phyloP scores from a whole-genome alignment of 2,888 invertebrate genomes.

The Diaprepes abbreviatus region DNA sequence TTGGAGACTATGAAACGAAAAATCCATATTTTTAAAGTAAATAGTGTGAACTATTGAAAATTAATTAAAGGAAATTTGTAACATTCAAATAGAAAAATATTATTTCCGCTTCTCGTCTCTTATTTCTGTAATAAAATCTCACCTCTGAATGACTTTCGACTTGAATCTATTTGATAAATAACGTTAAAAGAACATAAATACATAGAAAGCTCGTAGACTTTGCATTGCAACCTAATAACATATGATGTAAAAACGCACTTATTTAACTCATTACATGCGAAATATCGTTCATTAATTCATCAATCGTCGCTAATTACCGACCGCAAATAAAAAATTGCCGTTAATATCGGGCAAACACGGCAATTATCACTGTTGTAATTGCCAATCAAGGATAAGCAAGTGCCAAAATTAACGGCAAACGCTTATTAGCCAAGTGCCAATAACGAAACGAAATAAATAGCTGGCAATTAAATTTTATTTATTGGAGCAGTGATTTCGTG shows the following conservation, averaged over 20 bases:
- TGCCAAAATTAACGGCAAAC: conserved; percentile 18
- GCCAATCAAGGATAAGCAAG: conserved; percentile 22
- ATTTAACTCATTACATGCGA: conserved; percentile 1
- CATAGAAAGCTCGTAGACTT: not conserved
- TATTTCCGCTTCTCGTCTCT: too few species aligned
- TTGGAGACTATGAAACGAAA: too few species aligned
- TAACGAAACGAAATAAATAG: conserved; percentile 1
- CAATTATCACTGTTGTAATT: conserved; percentile 38
- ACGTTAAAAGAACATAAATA: too few species aligned
- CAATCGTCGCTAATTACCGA: conserved; percentile 11
- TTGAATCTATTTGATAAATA: too few species aligned
- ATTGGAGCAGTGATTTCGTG: not conserved
- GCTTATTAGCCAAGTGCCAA: conserved; percentile 19
- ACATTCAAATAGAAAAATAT: too few species aligned
- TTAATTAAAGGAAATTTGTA: too few species aligned
- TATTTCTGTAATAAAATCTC: too few species aligned
- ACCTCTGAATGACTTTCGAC: too few species aligned
- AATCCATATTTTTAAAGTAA: too few species aligned
- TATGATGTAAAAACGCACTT: not conserved
- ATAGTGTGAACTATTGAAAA: too few species aligned
- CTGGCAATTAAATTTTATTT: conserved; percentile 14
- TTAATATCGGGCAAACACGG: conserved; percentile 26
- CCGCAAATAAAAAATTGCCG: conserved; percentile 15
- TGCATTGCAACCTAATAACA: not conserved
- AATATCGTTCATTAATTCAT: conserved; percentile 23